Evolutionary conservation across 2,888 invertebrate species (phyloP).

Genomic region (Blomia tropicalis): DNA sequence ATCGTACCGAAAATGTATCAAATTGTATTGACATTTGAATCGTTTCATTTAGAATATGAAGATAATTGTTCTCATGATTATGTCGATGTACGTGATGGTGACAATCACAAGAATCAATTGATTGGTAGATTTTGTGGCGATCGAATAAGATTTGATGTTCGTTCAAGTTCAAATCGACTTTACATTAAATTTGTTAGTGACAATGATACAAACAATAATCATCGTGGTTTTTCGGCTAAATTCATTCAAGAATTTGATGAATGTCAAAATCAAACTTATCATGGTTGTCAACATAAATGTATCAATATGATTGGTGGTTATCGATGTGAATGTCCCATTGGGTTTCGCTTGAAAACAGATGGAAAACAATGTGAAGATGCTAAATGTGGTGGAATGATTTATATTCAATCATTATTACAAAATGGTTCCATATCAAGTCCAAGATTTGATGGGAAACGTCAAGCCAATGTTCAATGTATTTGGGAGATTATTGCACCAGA

Average conservation of each 20-base stretch:
- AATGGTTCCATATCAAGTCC: too few relatives aligned
- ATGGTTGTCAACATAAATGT: slow-evolving; percentile 94
- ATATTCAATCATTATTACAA: too few relatives aligned
- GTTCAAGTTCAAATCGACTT: slow-evolving; percentile 75
- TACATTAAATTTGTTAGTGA: slow-evolving; percentile 90
- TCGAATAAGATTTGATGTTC: slow-evolving; percentile 78
- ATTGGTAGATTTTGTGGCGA: slow-evolving; percentile 75
- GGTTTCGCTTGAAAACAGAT: slow-evolving; percentile 88
- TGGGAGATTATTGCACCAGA: too few relatives aligned
- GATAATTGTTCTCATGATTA: slow-evolving; percentile 96
- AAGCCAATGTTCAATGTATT: slow-evolving; percentile 84
- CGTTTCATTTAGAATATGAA: slow-evolving; percentile 96
- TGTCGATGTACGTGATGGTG: slow-evolving; percentile 83
- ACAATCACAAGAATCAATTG: slow-evolving; percentile 24
- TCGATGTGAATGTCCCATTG: slow-evolving; percentile 84
- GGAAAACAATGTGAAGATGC: slow-evolving; percentile 97
- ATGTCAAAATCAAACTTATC: slow-evolving; percentile 52
- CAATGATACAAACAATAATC: slow-evolving; percentile 91
- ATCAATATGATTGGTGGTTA: slow-evolving; percentile 70
- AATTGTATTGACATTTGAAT: slow-evolving; percentile 82
- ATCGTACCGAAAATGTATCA: slow-evolving; percentile 65
- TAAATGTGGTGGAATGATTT: too few relatives aligned
- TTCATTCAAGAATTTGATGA: slow-evolving; percentile 97
- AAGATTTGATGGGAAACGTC: too few relatives aligned
- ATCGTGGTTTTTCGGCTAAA: slow-evolving; percentile 86